Conservation (phyloP, 2,888 invertebrate species). For the Ennomos fuscantarius region DNA sequence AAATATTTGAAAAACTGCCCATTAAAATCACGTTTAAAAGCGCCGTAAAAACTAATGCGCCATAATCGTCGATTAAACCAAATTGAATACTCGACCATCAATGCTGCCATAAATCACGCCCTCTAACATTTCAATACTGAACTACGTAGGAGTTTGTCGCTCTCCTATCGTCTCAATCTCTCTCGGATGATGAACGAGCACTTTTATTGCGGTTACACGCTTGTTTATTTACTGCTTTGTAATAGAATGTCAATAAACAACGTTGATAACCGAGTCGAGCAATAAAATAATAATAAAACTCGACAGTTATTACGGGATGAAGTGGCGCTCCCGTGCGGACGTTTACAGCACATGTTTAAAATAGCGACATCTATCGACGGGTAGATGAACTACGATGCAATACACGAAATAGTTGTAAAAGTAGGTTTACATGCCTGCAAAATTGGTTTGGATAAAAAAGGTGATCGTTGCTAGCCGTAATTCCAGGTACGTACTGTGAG, state of each 20-base stretch:
- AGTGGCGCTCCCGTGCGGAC: conserved; percentile 52
- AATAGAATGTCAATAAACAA: conserved; percentile 76
- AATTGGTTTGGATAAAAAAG: conserved; percentile 20
- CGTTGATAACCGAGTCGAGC: conserved; percentile 61
- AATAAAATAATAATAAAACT: conserved; percentile 72
- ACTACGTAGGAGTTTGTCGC: conserved; percentile 65
- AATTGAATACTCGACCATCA: conserved; percentile 70
- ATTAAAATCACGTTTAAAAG: conserved; percentile 72
- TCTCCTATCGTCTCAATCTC: conserved; percentile 73
- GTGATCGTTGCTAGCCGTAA: conserved; percentile 27
- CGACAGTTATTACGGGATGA: conserved; percentile 53
- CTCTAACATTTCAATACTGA: conserved; percentile 65
- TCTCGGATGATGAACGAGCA: conserved; percentile 68
- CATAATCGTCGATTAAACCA: conserved; percentile 69
- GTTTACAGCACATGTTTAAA: conserved; percentile 43
- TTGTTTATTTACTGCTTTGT: conserved; percentile 75
- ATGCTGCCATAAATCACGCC: conserved; percentile 73
- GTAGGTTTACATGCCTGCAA: conserved; percentile 26
- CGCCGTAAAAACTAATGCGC: conserved; percentile 73
- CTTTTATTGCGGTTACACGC: conserved; percentile 72
- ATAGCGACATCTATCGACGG: conserved; percentile 68
- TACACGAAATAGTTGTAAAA: conserved; percentile 31
- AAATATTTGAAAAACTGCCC: conserved; percentile 69
- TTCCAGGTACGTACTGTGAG: conserved; percentile 36
- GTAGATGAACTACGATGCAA: conserved; percentile 54